Percentiles rank a stretch among this genome's conserved stretches.
These are phyloP conservation scores for Eulithis testata DNA, from an alignment of 2,888 invertebrate species.

Conservation along the genomic window DNA sequence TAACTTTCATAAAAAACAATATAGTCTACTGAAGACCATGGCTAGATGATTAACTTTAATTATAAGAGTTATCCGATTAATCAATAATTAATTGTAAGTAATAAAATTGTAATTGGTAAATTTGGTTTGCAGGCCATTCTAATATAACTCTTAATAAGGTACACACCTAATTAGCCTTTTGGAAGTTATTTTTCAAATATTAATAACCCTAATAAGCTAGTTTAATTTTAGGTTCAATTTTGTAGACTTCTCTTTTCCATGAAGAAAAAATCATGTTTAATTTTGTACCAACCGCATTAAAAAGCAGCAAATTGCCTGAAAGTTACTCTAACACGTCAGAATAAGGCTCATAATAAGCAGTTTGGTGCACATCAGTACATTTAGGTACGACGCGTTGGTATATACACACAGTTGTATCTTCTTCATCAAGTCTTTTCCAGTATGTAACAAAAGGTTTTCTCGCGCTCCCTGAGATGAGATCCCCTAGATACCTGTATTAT, in stretches of 20 bases:
- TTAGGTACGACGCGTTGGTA: constrained; percentile 2
- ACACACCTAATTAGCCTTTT: too few species aligned
- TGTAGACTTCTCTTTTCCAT: background rate
- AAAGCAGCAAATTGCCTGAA: background rate
- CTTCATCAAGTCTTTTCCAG: constrained; percentile 61
- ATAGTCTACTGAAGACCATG: too few species aligned
- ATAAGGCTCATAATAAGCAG: constrained; percentile 20
- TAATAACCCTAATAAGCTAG: too few species aligned
- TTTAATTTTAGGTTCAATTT: too few species aligned
- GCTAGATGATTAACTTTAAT: too few species aligned
- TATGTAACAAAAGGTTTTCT: constrained; percentile 47
- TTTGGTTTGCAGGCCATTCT: too few species aligned
- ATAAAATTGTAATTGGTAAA: too few species aligned
- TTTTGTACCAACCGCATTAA: background rate
- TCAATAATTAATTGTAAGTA: too few species aligned
- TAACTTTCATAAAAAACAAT: too few species aligned
- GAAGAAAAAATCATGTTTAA: constrained; percentile 5
- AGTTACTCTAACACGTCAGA: constrained; percentile 5
- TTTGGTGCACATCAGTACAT: background rate
- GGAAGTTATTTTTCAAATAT: too few species aligned
- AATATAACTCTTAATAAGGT: too few species aligned
- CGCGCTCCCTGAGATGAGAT: constrained; percentile 43
- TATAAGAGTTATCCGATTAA: too few species aligned
- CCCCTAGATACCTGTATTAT: constrained; percentile 19
- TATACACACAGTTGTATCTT: constrained; percentile 42